Percentiles rank a stretch among this genome's conserved stretches.
Conservation (phyloP, 2,113 vertebrate species). For the Callipepla squamata region DNA sequence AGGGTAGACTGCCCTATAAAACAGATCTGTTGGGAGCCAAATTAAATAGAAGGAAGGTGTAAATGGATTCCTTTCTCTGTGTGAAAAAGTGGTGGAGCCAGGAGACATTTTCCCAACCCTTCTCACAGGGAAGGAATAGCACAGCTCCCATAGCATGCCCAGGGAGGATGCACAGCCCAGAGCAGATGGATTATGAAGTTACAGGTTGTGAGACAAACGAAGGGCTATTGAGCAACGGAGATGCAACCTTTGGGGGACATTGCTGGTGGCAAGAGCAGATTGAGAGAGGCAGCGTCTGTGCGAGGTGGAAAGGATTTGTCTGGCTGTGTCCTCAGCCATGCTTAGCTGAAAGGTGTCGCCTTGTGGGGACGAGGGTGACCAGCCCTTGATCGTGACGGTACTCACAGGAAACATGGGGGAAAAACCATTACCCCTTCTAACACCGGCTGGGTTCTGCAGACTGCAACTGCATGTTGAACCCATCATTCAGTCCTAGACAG, state of each 20-base stretch:
- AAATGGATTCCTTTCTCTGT: constrained; percentile 24
- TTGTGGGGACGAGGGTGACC: too few species aligned
- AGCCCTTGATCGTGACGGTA: rapidly evolving
- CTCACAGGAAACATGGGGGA: neutral
- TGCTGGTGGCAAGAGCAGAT: rapidly evolving
- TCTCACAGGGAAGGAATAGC: neutral
- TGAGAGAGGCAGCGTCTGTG: neutral
- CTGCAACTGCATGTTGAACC: rapidly evolving
- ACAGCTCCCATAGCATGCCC: neutral
- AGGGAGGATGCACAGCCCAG: neutral
- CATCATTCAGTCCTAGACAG: neutral
- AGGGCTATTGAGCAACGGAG: neutral
- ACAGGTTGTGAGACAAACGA: neutral
- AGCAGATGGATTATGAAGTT: neutral
- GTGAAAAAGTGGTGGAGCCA: neutral
- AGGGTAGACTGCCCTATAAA: constrained; percentile 26
- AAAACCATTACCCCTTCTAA: neutral
- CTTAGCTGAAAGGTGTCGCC: neutral
- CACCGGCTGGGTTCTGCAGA: neutral
- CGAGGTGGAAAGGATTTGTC: neutral
- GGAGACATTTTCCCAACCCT: neutral
- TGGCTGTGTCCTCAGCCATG: neutral
- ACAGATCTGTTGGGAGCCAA: constrained; percentile 14
- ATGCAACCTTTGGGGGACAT: neutral
- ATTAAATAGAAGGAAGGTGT: constrained; percentile 18